Percentiles rank a stretch among this genome's conserved stretches.
Conservation (phyloP, 2,797 vertebrate genomes). For the Oreochromis grahami region DNA sequence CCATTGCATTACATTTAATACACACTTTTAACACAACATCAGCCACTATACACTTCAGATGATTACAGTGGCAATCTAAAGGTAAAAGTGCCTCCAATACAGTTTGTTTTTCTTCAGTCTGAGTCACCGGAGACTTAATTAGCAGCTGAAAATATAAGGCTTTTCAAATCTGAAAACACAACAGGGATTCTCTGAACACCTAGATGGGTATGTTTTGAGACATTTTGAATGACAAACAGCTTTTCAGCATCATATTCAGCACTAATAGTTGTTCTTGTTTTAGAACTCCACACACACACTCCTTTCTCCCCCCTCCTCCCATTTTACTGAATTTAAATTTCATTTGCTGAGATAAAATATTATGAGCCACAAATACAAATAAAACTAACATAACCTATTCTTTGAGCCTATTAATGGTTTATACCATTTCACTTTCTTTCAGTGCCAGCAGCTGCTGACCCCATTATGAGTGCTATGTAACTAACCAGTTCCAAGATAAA, state of each 20-base stretch:
- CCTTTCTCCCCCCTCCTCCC: no score
- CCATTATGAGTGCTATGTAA: background rate
- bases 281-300: background rate
- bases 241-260: background rate
- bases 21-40: background rate
- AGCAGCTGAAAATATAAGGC: conserved; percentile 27
- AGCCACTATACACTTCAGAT: background rate
- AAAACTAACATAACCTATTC: background rate
- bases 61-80: conserved; percentile 3
- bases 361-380: background rate
- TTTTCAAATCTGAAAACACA: conserved; percentile 12
- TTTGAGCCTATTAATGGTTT: background rate
- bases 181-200: conserved; percentile 5
- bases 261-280: background rate
- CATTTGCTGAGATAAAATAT: background rate
- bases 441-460: background rate
- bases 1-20: background rate
- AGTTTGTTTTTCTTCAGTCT: conserved; percentile 15
- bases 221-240: background rate
- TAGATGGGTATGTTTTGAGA: background rate
- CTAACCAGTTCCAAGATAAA: background rate
- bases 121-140: conserved; percentile 52
- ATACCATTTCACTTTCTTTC: background rate
- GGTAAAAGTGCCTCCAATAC: background rate
- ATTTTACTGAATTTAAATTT: background rate